Evolutionary conservation across 2,888 invertebrate species (phyloP), one percentile per base, ranked within the genome.

Genomic region (Trissonchulus sp.): DNA sequence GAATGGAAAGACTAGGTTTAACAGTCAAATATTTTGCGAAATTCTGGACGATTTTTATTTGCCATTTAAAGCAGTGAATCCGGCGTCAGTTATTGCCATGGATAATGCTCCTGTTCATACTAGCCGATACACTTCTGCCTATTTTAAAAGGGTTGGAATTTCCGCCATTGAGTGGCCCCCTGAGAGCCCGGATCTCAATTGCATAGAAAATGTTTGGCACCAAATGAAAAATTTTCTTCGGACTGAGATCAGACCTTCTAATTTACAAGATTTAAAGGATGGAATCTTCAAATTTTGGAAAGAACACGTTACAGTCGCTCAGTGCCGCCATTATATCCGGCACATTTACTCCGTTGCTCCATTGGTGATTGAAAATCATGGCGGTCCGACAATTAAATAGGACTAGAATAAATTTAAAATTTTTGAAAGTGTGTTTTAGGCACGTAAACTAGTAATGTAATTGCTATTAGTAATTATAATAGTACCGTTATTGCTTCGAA

Each of bases 51-150:
- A 65, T 15, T 65, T 31, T 65, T 65, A 31, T 65, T 31, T 31
- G n/a, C 65, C 65, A 34, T 65, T 65, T 65, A 48, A 48, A 48
- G 48, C 48, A 23, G 48, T 48, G 23, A 48, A 48, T 48, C 48
- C 48, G 48, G 48, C 48, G 8, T 48, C 48, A 8, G 23, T 48
- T 23, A 8, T 48, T 15, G 65, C 65, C 30, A 28, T 31, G 30
- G 65, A 65, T 65, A 65, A 65, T 65, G 30, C 65, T 28, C 65
- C 65, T 8, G 65, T 65, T 31, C 65, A 65, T 65, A 65, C 65
- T 65, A 65, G 65, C 65, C 30, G 31, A 15, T 28, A 31, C 30
- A 65, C 65, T 34, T 31, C 30, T 31, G 34, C 30, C 34, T 65
- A 65, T 28, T 31, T 65, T 8, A 28, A 65, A 28, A 34, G 34